phyloP scores from a whole-genome alignment of 1,140 invertebrate genomes.

The Euborellia annulipes region DNA sequence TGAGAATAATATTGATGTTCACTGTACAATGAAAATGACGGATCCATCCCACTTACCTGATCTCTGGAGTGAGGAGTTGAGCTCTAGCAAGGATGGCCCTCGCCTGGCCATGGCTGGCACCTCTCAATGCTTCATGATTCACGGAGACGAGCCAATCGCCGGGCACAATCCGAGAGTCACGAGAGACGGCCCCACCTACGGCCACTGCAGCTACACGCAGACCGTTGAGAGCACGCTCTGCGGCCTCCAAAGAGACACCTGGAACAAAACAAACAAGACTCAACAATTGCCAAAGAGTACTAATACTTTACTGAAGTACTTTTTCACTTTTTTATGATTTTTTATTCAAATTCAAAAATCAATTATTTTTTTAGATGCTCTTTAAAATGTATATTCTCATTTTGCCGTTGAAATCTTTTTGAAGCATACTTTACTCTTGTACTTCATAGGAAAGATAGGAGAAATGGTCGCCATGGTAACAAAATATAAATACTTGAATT shows the following conservation, averaged over 20 bases:
- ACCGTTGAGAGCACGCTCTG: constrained; percentile 46
- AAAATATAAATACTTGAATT: no score
- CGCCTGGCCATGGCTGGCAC: constrained; percentile 43
- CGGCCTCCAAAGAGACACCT: constrained; percentile 38
- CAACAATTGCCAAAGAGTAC: constrained; percentile 42
- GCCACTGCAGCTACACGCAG: constrained; percentile 39
- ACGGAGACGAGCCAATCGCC: constrained; percentile 34
- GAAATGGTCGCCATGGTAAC: no score
- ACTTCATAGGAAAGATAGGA: no score
- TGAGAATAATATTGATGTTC: no score
- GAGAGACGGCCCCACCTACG: constrained; percentile 33
- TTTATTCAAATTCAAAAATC: neutral
- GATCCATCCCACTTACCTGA: constrained; percentile 22
- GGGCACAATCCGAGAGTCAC: constrained; percentile 38
- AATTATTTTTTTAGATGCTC: no score
- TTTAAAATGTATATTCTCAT: no score
- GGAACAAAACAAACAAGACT: constrained; percentile 15
- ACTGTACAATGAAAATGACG: no score
- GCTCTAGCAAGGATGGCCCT: constrained; percentile 42
- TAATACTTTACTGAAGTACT: no score
- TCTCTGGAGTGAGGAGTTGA: constrained; percentile 33
- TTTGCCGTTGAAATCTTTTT: no score
- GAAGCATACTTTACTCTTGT: no score
- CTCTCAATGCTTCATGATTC: constrained; percentile 47
- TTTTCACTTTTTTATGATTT: neutral